Evolutionary conservation across 2,113 vertebrate species (phyloP).

Genomic region (Platysternon megacephalum): DNA sequence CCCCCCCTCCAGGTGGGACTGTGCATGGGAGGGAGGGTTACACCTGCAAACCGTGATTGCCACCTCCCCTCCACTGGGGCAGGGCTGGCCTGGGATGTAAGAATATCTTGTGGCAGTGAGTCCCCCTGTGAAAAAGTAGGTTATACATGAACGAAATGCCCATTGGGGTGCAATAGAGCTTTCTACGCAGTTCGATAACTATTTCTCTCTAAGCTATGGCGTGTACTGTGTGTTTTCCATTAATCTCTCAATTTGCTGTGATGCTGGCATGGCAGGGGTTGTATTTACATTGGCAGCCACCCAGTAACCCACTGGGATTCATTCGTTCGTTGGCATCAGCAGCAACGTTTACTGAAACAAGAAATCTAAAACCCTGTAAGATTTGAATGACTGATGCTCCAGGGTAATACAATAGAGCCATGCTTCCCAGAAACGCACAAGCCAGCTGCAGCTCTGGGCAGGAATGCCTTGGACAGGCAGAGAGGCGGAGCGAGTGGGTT

Average conservation of each 20-base stretch:
- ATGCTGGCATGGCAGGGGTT: neutral
- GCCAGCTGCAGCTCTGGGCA: neutral
- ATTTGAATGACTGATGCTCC: neutral
- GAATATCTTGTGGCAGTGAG: neutral
- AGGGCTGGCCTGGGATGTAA: neutral
- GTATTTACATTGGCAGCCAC: neutral
- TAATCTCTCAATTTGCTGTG: neutral
- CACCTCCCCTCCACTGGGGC: neutral
- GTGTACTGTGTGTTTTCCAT: no score
- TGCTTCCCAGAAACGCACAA: fast-evolving
- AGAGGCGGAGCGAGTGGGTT: neutral
- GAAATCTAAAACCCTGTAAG: neutral
- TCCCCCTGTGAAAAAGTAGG: neutral
- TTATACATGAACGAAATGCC: neutral
- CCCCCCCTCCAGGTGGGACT: neutral
- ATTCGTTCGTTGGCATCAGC: fast-evolving
- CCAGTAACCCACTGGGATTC: fast-evolving
- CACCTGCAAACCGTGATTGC: neutral
- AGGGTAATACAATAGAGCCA: fast-evolving
- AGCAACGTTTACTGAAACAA: neutral
- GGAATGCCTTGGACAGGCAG: fast-evolving
- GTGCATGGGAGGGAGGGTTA: neutral
- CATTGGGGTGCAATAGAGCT: no score
- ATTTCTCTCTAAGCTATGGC: no score
- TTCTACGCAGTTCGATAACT: no score